phyloP scores from a whole-genome alignment of 2,113 vertebrate genomes.

The Recurvirostra avosetta region DNA sequence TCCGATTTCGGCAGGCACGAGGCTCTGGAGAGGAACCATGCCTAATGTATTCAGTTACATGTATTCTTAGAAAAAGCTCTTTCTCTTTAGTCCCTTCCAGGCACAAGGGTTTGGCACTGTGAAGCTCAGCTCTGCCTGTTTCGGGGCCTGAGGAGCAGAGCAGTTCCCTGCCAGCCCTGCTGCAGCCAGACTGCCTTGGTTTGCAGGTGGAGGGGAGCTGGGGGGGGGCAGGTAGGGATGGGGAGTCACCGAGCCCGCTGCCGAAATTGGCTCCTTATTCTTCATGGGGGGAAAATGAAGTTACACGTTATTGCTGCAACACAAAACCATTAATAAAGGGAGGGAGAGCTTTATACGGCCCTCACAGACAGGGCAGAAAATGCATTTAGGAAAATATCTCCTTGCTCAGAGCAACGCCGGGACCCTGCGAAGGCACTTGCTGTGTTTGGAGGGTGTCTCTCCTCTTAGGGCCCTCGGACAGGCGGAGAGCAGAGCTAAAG shows the following conservation, averaged over 20 bases:
- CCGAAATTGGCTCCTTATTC: background rate
- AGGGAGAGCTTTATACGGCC: background rate
- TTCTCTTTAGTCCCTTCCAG: background rate
- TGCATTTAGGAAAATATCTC: background rate
- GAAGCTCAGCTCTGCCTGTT: background rate
- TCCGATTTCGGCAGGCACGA: background rate
- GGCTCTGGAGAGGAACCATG: background rate
- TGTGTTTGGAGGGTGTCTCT: background rate
- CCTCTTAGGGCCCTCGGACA: background rate
- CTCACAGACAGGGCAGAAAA: background rate
- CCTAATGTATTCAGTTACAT: background rate
- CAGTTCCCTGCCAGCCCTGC: background rate
- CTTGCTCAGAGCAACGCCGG: background rate
- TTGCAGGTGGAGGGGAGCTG: background rate
- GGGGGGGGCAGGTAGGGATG: background rate
- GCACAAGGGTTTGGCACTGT: background rate
- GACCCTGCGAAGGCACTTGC: background rate
- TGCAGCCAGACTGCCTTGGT: background rate
- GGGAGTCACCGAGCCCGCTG: fast-evolving
- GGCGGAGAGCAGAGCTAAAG: background rate
- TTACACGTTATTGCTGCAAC: background rate
- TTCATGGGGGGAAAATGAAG: fast-evolving
- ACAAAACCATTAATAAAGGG: fast-evolving
- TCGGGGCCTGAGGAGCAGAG: background rate
- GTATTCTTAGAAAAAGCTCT: background rate